Evolutionary conservation across 2,888 invertebrate genomes (phyloP).

Genomic region (Erannis defoliaria): DNA sequence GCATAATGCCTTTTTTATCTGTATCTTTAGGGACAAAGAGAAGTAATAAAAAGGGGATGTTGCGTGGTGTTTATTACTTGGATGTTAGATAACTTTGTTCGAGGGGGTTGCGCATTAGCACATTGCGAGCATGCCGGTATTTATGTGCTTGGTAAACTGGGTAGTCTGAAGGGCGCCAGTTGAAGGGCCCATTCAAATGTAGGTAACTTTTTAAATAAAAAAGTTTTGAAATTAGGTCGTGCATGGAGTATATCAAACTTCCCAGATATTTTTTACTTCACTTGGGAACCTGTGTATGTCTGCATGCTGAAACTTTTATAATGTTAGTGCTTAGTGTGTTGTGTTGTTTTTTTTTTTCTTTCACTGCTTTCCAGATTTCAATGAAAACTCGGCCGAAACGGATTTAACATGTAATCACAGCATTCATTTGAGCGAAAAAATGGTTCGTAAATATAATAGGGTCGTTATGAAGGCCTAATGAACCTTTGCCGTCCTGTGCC

Average conservation of each 20-base stretch:
- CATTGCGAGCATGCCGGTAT: conserved; percentile 17
- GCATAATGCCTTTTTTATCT: conserved; percentile 45
- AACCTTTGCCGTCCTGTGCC: conserved; percentile 51
- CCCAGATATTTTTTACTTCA: no score
- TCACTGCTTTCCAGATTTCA: conserved; percentile 4
- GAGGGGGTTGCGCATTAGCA: conserved; percentile 24
- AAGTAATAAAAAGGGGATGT: conserved; percentile 47
- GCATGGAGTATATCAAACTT: no score
- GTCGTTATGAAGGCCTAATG: conserved; percentile 54
- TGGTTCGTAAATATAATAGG: conserved; percentile 53
- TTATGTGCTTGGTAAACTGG: conserved; percentile 26
- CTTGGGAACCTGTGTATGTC: no score
- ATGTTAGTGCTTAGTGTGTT: neutral
- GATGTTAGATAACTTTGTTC: conserved; percentile 43
- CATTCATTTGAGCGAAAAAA: conserved; percentile 32
- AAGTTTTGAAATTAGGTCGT: neutral
- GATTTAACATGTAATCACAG: conserved; percentile 32
- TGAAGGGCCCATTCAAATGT: neutral
- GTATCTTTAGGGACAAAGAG: conserved; percentile 38
- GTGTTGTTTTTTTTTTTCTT: neutral
- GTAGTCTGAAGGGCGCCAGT: conserved; percentile 7
- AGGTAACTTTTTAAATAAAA: neutral
- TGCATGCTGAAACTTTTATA: no score
- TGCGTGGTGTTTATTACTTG: conserved; percentile 42
- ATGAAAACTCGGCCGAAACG: conserved; percentile 18